phyloP scores from a whole-genome alignment of 2,888 invertebrate genomes.

The Catocala nupta region DNA sequence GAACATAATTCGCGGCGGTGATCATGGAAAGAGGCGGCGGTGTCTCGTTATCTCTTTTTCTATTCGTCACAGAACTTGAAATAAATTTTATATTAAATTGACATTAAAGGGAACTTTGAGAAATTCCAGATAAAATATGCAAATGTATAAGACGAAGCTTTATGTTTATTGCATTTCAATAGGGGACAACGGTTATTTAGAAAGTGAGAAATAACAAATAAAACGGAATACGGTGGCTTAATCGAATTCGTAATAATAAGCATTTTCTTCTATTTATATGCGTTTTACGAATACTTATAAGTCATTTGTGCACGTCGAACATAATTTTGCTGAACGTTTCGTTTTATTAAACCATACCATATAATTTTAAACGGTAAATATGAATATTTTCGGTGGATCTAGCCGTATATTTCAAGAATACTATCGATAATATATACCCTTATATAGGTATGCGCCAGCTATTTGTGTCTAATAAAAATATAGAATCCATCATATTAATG shows the following conservation, averaged over 20 bases:
- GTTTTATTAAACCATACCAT: too few relatives aligned
- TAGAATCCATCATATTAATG: conserved; percentile 7
- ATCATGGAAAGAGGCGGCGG: conserved; percentile 71
- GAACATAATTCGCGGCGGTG: conserved; percentile 78
- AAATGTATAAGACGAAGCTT: conserved; percentile 52
- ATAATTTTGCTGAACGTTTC: too few relatives aligned
- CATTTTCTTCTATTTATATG: too few relatives aligned
- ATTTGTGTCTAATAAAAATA: background rate
- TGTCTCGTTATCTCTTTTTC: conserved; percentile 77
- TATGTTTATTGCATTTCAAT: conserved; percentile 57
- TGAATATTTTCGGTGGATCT: too few relatives aligned
- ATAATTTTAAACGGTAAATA: too few relatives aligned
- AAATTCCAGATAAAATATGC: conserved; percentile 57
- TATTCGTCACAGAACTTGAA: conserved; percentile 72
- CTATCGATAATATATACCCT: background rate
- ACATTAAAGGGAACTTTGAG: conserved; percentile 64
- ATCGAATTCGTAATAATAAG: too few relatives aligned
- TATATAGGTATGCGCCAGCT: background rate
- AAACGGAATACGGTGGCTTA: background rate
- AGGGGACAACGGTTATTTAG: conserved; percentile 39
- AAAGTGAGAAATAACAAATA: conserved; percentile 23
- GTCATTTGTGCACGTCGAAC: too few relatives aligned
- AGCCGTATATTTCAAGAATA: too few relatives aligned
- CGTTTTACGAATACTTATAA: too few relatives aligned
- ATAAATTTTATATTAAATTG: conserved; percentile 68